Base-by-base conservation (phyloP, 2,888 invertebrate genomes). In the Abrostola tripartita region DNA sequence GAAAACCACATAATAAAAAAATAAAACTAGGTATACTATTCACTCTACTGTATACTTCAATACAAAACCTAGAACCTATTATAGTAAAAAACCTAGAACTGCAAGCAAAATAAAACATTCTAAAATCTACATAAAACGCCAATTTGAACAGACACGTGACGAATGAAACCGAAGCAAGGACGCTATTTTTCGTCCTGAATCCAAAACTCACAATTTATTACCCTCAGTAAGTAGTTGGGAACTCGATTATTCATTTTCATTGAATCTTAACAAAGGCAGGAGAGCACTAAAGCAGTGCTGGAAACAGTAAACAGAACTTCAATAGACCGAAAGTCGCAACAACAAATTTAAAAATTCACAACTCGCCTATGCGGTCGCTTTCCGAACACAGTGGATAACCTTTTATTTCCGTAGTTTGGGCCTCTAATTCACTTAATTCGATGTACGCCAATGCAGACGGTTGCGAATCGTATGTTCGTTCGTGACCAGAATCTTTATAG, bases 401-500 rank as follows among this genome's bases (percentile, higher is more conserved):
- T 79, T 82, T 81, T 78, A 78, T 72, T 74, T 62, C 52, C 61
- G 65, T 55, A 68, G 54, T 67, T 75, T 69, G 53, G 61, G 68
- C 68, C 72, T 78, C 59, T 79, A 81, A 81, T 76, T 79, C 79
- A 83, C 81, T 79, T 81, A 85, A 83, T 84, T 74, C 79, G 61
- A 73, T 82, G 81, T 81, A 74, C 83, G 74, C 64, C 79, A 81
- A 81, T 79, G 81, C 80, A 79, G 81, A 55, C 65, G 69, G 66
- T 60, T 62, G 59, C 37, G 56, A 71, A 73, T 77, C 74, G 81
- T 71, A 74, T 73, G 78, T 76, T 66, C 42, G 58, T 55, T 59
- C 80, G 81, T 81, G 81, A 70, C 68, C 6, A 52, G 78, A 76
- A 76, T 78, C 38, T 14, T 9, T 68, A 80, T 71, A 49, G 75